A percentile compares a stretch with the other conserved stretches of the same genome.
Evolutionary conservation across 2,888 invertebrate species (phyloP).

Genomic region (Oasisia sp.): DNA sequence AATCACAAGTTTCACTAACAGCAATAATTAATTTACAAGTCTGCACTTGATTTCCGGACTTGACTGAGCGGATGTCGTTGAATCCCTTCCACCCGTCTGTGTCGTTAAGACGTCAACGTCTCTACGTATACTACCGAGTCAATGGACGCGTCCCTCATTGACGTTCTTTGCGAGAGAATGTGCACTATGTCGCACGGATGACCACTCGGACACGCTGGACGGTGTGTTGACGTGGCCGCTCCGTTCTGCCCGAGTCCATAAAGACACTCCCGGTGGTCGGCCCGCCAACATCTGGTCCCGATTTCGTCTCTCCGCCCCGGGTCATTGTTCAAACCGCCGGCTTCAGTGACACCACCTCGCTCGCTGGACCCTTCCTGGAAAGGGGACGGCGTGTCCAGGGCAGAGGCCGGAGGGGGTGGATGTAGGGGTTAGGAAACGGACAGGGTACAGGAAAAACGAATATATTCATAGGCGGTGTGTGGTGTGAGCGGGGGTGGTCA

Average conservation of each 20-base stretch:
- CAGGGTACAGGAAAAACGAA: background rate
- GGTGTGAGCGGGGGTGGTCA: too few species aligned
- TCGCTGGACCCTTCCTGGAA: background rate
- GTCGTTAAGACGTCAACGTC: background rate
- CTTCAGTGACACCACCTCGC: background rate
- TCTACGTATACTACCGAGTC: background rate
- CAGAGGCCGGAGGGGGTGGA: background rate
- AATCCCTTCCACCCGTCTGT: background rate
- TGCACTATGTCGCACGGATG: background rate
- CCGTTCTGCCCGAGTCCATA: background rate
- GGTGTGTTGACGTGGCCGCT: background rate
- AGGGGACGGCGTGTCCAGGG: background rate
- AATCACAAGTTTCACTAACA: too few species aligned
- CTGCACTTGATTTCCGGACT: too few species aligned
- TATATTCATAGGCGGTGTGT: background rate
- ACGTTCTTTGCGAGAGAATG: background rate
- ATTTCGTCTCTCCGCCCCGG: background rate
- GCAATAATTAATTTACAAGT: too few species aligned
- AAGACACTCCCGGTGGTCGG: background rate
- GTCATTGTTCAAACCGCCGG: background rate
- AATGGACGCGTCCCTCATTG: background rate
- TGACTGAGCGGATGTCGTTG: too few species aligned
- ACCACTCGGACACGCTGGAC: background rate
- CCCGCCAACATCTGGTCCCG: background rate
- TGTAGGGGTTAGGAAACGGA: background rate